Evolutionary conservation across 2,113 vertebrate genomes (phyloP).

Genomic region (Epinephelus cyanopodus): DNA sequence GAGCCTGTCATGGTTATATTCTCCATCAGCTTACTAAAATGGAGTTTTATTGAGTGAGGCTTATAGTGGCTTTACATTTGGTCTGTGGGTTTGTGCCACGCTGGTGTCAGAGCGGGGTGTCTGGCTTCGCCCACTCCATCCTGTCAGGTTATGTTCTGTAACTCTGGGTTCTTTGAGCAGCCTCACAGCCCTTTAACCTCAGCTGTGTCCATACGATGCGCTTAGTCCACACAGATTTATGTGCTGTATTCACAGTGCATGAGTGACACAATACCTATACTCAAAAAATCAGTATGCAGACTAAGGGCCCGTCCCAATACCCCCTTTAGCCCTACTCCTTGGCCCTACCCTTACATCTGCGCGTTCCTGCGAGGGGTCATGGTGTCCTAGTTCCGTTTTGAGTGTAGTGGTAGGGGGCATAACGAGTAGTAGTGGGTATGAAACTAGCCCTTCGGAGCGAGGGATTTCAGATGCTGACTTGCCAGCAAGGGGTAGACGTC

Average conservation of each 20-base stretch:
- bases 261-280: background rate
- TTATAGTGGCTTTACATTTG: background rate
- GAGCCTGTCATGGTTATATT: background rate
- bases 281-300: background rate
- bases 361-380: too few relatives aligned
- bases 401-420: too few relatives aligned
- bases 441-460: too few relatives aligned
- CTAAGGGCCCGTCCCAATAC: too few relatives aligned
- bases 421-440: too few relatives aligned
- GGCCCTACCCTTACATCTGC: too few relatives aligned
- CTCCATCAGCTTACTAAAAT: background rate
- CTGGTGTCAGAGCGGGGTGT: constrained; percentile 11
- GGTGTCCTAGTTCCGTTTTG: too few relatives aligned
- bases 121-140: constrained; percentile 25
- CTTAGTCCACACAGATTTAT: background rate
- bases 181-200: background rate
- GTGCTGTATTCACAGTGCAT: background rate
- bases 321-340: too few relatives aligned
- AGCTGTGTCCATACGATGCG: background rate
- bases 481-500: too few relatives aligned
- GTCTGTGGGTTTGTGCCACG: constrained; percentile 3
- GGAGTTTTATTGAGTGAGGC: background rate
- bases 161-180: background rate
- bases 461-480: too few relatives aligned
- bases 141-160: background rate